Evolutionary conservation across 1,140 invertebrate genomes (phyloP).

Genomic region (Daktulosphaira vitifoliae): DNA sequence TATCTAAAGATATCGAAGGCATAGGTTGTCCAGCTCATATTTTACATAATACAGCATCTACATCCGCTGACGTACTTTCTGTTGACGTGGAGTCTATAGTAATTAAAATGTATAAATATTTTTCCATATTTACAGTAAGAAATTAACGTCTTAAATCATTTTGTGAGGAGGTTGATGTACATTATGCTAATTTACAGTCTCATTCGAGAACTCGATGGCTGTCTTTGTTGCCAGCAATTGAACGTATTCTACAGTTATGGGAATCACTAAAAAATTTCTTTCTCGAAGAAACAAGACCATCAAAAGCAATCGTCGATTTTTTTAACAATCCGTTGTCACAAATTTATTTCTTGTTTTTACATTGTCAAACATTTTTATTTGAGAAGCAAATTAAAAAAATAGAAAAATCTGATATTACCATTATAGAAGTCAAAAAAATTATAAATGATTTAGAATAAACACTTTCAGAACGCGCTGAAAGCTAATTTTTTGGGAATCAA

Average conservation of each 20-base stretch:
- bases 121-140: no score
- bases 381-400: conserved; percentile 12
- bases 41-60: conserved; percentile 38
- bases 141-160: conserved; percentile 39
- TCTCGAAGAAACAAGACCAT: conserved; percentile 5
- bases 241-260: conserved; percentile 35
- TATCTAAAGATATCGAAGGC: conserved; percentile 34
- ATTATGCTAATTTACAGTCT: conserved; percentile 38
- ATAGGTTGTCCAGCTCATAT: conserved; percentile 39
- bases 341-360: conserved; percentile 3
- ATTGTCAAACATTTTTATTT: conserved; percentile 8
- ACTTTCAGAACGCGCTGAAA: not conserved
- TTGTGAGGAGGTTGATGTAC: conserved; percentile 38
- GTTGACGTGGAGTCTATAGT: conserved; percentile 40
- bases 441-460: conserved; percentile 8
- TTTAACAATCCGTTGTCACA: conserved; percentile 2
- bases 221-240: conserved; percentile 36
- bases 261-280: conserved; percentile 35
- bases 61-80: conserved; percentile 37
- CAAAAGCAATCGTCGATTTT: conserved; percentile 3
- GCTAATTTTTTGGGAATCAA: conserved; percentile 6
- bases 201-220: conserved; percentile 39
- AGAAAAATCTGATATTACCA: conserved; percentile 9
- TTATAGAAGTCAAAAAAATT: conserved; percentile 10
- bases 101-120: conserved; percentile 41